Conservation (phyloP, 2,113 vertebrate genomes). For the Pampusana beccarii region DNA sequence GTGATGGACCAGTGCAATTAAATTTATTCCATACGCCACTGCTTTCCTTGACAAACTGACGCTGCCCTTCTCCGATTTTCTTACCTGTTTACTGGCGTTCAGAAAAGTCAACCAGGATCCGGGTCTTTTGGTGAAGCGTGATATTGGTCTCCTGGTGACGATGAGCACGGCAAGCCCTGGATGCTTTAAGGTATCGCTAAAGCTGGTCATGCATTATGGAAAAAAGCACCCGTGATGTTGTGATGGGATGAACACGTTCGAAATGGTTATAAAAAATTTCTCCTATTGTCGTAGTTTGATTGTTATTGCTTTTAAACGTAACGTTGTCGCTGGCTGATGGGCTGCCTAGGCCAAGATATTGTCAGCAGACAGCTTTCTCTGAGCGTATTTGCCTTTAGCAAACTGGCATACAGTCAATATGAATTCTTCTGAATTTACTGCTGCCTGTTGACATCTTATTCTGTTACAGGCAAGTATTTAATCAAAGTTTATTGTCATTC, state of each 20-base stretch:
- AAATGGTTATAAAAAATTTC: constrained; percentile 10
- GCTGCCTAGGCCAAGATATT: constrained; percentile 9
- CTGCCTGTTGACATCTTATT: constrained; percentile 63
- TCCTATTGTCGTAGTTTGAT: constrained; percentile 35
- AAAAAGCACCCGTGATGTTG: background rate
- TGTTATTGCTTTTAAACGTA: constrained; percentile 49
- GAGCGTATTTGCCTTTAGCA: constrained; percentile 50
- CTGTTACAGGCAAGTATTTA: constrained; percentile 70
- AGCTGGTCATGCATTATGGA: background rate
- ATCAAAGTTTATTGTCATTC: constrained; percentile 77
- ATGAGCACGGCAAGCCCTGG: background rate
- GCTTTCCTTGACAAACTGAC: constrained; percentile 25
- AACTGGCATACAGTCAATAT: constrained; percentile 57
- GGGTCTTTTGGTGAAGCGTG: constrained; percentile 22
- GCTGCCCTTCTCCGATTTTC: background rate
- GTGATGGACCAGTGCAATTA: constrained; percentile 19
- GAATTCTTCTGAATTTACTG: constrained; percentile 62
- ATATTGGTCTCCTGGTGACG: background rate
- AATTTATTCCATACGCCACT: constrained; percentile 15
- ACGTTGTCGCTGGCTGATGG: constrained; percentile 32
- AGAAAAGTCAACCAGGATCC: constrained; percentile 24
- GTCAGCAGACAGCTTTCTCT: constrained; percentile 8
- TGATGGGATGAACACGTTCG: background rate
- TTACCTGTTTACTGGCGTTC: constrained; percentile 53
- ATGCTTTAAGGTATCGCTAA: background rate